phyloP scores from a whole-genome alignment of 2,113 vertebrate genomes.

The Clinocottus analis region DNA sequence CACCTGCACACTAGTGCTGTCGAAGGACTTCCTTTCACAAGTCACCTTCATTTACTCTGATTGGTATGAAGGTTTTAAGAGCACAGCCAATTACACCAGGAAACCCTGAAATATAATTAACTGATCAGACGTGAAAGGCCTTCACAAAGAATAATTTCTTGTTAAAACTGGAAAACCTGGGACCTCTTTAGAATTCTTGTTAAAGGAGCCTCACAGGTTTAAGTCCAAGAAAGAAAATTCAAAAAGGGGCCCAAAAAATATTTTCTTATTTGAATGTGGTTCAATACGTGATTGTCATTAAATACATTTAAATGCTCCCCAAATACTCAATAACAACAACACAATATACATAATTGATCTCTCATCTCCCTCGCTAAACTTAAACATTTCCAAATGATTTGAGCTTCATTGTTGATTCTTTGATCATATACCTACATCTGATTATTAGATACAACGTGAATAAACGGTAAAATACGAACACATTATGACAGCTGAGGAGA shows the following conservation, averaged over 20 bases:
- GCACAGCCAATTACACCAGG: constrained; percentile 20
- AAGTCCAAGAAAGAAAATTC: neutral
- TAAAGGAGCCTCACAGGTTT: neutral
- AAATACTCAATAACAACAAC: neutral
- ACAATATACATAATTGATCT: neutral
- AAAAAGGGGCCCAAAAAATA: neutral
- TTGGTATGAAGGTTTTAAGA: neutral
- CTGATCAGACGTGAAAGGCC: neutral
- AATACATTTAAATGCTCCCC: neutral
- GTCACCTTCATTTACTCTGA: constrained; percentile 7
- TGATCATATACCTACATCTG: neutral
- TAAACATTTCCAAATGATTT: neutral
- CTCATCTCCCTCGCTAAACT: neutral
- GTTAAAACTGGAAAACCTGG: constrained; percentile 2
- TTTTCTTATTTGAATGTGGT: neutral
- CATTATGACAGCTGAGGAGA: neutral
- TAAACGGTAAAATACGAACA: neutral
- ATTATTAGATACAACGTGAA: neutral
- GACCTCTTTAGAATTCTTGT: constrained; percentile 1
- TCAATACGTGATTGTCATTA: neutral
- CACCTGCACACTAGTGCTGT: constrained; percentile 6
- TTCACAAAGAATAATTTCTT: neutral
- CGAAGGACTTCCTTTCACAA: constrained; percentile 2
- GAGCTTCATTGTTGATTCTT: neutral
- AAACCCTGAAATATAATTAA: constrained; percentile 3